These are phyloP conservation scores for Drosophila maculinotata DNA, from an alignment of 2,888 invertebrate species.

Conservation along the genomic window DNA sequence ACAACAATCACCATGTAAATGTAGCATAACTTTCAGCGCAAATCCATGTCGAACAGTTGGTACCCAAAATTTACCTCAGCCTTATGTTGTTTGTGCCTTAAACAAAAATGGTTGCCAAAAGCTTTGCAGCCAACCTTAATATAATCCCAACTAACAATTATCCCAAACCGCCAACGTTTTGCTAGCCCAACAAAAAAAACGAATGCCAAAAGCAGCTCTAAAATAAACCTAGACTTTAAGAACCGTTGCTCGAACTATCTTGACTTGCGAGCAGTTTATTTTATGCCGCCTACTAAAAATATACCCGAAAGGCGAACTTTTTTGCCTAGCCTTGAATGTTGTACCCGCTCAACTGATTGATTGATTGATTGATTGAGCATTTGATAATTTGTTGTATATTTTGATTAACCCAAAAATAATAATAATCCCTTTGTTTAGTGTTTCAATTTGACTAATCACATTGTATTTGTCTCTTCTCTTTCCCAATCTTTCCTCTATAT, in stretches of 20 bases:
- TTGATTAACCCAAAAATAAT: constrained; percentile 49
- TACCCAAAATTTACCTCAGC: constrained; percentile 46
- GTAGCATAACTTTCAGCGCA: constrained; percentile 58
- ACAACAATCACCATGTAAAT: constrained; percentile 40
- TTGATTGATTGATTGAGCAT: constrained; percentile 49
- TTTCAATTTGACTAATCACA: constrained; percentile 68
- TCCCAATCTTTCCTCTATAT: constrained; percentile 44
- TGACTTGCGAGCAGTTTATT: constrained; percentile 39
- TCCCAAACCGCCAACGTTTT: constrained; percentile 11
- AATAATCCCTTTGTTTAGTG: constrained; percentile 25
- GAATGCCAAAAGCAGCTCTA: constrained; percentile 28
- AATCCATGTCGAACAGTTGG: constrained; percentile 65
- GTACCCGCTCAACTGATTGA: constrained; percentile 40
- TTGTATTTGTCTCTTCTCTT: constrained; percentile 67
- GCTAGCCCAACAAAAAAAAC: constrained; percentile 19
- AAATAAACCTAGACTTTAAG: constrained; percentile 31
- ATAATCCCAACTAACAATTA: constrained; percentile 23
- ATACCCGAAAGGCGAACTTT: constrained; percentile 5
- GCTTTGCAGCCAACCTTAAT: constrained; percentile 16
- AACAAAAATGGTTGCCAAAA: constrained; percentile 9
- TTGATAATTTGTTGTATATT: constrained; percentile 50
- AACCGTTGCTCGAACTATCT: constrained; percentile 39
- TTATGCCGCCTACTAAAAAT: constrained; percentile 43
- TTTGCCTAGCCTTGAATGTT: constrained; percentile 64
- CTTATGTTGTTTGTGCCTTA: constrained; percentile 59